Conservation (phyloP, 2,888 invertebrate genomes). For the Cremastinae sp. region DNA sequence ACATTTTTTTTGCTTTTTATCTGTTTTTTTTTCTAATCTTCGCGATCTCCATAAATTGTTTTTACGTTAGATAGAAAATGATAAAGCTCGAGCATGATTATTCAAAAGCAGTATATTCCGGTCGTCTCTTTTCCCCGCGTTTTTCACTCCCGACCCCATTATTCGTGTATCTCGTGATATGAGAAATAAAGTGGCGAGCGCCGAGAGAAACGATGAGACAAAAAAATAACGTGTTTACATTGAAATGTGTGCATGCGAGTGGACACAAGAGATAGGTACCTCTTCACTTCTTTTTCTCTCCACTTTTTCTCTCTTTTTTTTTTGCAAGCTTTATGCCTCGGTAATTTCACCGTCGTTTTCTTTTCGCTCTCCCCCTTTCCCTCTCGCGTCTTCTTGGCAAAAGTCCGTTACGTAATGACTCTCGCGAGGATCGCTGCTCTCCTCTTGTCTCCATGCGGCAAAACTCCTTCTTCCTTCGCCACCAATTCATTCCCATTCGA, state of each 20-base stretch:
- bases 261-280: slow-evolving; percentile 20
- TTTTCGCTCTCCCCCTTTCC: slow-evolving; percentile 57
- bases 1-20: slow-evolving; percentile 14
- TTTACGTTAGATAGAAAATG: too few relatives aligned
- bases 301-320: slow-evolving; percentile 35
- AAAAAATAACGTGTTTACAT: neutral
- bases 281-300: neutral
- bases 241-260: neutral
- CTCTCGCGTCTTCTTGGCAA: slow-evolving; percentile 58
- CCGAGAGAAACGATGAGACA: neutral
- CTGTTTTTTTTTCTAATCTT: neutral
- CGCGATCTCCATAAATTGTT: neutral
- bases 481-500: slow-evolving; percentile 18
- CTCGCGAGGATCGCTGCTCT: slow-evolving; percentile 56
- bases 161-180: too few relatives aligned
- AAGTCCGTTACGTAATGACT: slow-evolving; percentile 72
- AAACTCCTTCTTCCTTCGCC: slow-evolving; percentile 10
- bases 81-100: too few relatives aligned
- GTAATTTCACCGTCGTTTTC: slow-evolving; percentile 72
- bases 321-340: slow-evolving; percentile 70
- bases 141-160: too few relatives aligned
- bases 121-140: too few relatives aligned
- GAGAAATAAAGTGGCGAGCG: too few relatives aligned
- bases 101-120: too few relatives aligned
- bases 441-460: slow-evolving; percentile 48